Evolutionary conservation across 1,140 invertebrate species (phyloP), one percentile per base, ranked within the genome.

Genomic region (Zophobas atratus): DNA sequence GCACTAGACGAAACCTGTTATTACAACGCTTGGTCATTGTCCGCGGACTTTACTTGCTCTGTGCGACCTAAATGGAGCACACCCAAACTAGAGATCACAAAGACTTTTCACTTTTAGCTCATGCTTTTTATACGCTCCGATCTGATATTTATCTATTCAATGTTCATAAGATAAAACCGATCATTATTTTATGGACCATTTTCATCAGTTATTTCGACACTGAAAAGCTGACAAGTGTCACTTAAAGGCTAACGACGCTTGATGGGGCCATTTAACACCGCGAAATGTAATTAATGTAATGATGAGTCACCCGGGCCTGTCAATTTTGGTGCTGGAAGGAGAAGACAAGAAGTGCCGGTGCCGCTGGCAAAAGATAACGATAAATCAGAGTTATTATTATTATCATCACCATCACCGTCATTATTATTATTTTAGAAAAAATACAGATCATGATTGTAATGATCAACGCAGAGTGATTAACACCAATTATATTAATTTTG

Each of bases 1-100:
- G 82, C 82, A 82, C 82, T 81, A 82, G 82, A 80, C 76, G 70
- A 82, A 82, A 82, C 82, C 82, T 82, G 82, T 82, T 82, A 82
- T 82, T 82, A 81, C 82, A 77, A 76, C 49, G 77, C 82, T 79
- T 82, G 82, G 82, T 82, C 82, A 82, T 82, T 82, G 82, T 82
- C 82, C 82, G 80, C 79, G 77, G 32, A 75, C 77, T 55, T 78
- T 78, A 71, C 77, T 78, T 67, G 77, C 57, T 78, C 76, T 74
- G 77, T 81, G 76, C 81, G 82, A 82, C 82, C 80, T 82, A 82
- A 82, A 81, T 82, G 80, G 82, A 82, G 82, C 82, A 82, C 80
- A 78, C 76, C 82, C 76, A 81, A 82, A 82, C 80, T 79, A 77
- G 32, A 46, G 56, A 49, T 55, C 71, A 78, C 77, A 76, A 80